Percentiles rank a stretch among this genome's conserved stretches.
Conservation (phyloP, 92 coral and sea anemone genomes). For the Galaxea fascicularis region DNA sequence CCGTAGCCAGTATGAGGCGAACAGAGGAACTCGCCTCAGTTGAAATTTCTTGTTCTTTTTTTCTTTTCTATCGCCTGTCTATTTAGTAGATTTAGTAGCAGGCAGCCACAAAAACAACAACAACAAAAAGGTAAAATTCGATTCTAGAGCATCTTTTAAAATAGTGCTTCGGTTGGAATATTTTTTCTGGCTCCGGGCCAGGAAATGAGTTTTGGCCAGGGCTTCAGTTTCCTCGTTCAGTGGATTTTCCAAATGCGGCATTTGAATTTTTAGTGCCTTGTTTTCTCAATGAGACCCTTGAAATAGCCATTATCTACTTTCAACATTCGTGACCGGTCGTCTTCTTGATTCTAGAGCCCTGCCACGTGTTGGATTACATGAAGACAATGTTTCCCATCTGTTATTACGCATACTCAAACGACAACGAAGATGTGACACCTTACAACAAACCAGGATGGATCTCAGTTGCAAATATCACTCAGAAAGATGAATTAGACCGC, state of each 20-base stretch:
- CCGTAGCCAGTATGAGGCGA: no score
- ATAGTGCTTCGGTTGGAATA: no score
- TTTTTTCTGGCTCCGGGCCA: no score
- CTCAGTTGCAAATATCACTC: neutral
- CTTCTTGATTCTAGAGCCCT: neutral
- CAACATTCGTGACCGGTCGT: neutral
- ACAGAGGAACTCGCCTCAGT: no score
- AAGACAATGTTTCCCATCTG: neutral
- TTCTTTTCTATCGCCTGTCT: no score
- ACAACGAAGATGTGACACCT: neutral
- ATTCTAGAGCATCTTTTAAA: no score
- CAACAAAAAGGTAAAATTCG: no score
- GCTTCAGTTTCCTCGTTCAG: no score
- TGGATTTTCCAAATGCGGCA: neutral
- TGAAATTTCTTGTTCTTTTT: no score
- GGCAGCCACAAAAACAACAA: no score
- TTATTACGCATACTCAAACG: neutral
- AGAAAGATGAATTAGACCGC: neutral
- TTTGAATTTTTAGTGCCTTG: neutral
- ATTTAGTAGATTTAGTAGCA: no score
- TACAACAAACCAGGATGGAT: conserved; percentile 6
- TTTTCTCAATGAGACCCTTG: neutral
- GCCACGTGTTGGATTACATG: conserved; percentile 1
- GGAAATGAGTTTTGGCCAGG: no score
- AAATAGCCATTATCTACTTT: neutral